A percentile compares a stretch with the other conserved stretches of the same genome.
Conservation (phyloP, 2,797 vertebrate genomes). For the Spondyliosoma cantharus region DNA sequence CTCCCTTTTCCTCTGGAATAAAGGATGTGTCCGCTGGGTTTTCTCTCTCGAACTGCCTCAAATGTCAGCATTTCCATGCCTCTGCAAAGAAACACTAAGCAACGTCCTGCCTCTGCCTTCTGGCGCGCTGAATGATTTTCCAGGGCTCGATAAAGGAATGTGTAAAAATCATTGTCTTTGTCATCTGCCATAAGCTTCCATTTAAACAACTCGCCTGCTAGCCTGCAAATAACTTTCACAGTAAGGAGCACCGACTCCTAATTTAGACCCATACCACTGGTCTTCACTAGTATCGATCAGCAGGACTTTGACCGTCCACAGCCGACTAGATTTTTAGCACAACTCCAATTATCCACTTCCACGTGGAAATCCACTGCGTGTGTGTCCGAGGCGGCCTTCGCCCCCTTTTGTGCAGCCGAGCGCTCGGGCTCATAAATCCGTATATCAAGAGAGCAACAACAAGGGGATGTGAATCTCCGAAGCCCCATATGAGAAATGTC, state of each 20-base stretch:
- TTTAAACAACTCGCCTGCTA: constrained; percentile 8
- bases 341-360: neutral
- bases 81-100: constrained; percentile 7
- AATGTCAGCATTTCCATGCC: constrained; percentile 5
- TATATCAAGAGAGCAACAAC: constrained; percentile 41
- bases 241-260: constrained; percentile 28
- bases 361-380: constrained; percentile 2
- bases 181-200: constrained; percentile 16
- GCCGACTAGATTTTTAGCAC: neutral
- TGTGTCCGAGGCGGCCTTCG: neutral
- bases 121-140: constrained; percentile 21
- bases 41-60: constrained; percentile 21
- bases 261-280: constrained; percentile 36
- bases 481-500: constrained; percentile 52
- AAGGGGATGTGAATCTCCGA: constrained; percentile 32
- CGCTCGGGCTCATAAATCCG: constrained; percentile 30
- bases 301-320: neutral
- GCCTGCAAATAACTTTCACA: constrained; percentile 44
- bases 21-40: neutral
- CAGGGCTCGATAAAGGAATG: constrained; percentile 9
- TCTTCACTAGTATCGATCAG: constrained; percentile 7
- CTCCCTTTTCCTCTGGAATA: neutral
- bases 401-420: too few species aligned
- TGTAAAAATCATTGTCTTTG: constrained; percentile 14
- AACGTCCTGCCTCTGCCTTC: neutral